phyloP scores from a whole-genome alignment of 1,140 invertebrate genomes.

The Brachystomella parvula region DNA sequence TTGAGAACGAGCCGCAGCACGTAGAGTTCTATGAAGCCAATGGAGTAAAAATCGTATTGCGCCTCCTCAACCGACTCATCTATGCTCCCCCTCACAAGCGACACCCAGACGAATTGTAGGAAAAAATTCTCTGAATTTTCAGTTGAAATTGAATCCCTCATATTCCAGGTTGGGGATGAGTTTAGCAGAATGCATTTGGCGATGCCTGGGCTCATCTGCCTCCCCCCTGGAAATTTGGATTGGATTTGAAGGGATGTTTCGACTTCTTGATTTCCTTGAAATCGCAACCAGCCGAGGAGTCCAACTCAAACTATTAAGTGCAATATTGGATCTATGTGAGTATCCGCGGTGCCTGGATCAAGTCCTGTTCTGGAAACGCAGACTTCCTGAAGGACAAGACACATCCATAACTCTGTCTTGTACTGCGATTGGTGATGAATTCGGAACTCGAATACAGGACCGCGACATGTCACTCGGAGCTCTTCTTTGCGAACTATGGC shows the following conservation, averaged over 20 bases:
- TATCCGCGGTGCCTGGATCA: conserved; percentile 34
- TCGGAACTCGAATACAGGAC: conserved; percentile 9
- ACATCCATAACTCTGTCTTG: not conserved
- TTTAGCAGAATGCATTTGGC: conserved; percentile 23
- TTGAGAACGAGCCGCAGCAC: not conserved
- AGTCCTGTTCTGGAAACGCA: conserved; percentile 26
- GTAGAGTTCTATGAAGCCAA: conserved; percentile 10
- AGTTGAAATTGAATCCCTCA: not conserved
- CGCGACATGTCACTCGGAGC: conserved; percentile 18
- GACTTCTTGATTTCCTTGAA: conserved; percentile 32
- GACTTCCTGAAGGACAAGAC: not conserved
- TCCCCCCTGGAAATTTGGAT: conserved; percentile 26
- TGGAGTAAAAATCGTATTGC: conserved; percentile 22
- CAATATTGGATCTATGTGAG: conserved; percentile 26
- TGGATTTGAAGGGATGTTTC: conserved; percentile 30
- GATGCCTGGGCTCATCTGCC: conserved; percentile 18
- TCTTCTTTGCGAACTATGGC: conserved; percentile 29
- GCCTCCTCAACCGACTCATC: conserved; percentile 20
- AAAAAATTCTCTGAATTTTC: not conserved
- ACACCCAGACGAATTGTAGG: conserved; percentile 32
- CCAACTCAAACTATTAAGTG: conserved; percentile 20
- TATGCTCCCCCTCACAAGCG: conserved; percentile 12
- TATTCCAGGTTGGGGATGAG: conserved; percentile 28
- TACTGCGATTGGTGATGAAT: conserved; percentile 6
- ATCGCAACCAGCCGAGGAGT: conserved; percentile 23